Evolutionary conservation across 2,113 vertebrate genomes (phyloP).

Genomic region (Butorides virescens): DNA sequence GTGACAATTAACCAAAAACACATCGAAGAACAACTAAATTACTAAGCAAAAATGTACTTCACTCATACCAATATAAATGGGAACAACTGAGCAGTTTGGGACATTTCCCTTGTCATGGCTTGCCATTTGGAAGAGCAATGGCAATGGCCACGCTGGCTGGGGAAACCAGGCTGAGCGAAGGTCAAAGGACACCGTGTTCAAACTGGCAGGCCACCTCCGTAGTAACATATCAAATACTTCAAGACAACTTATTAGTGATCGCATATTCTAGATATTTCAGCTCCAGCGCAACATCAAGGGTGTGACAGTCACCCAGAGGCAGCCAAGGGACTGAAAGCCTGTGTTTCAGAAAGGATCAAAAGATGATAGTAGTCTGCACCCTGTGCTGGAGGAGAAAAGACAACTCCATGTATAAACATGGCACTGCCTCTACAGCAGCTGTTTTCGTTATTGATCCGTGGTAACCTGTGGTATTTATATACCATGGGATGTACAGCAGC

Average conservation of each 20-base stretch:
- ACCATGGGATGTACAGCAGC: background rate
- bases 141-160: background rate
- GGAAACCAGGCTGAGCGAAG: background rate
- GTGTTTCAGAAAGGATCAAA: background rate
- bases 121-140: background rate
- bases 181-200: background rate
- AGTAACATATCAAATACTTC: background rate
- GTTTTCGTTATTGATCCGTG: background rate
- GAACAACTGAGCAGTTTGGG: background rate
- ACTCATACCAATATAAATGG: background rate
- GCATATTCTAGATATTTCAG: background rate
- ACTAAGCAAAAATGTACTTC: background rate
- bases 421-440: background rate
- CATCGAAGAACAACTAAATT: background rate
- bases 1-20: background rate
- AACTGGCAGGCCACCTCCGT: background rate
- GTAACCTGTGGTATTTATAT: background rate
- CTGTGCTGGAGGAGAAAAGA: background rate
- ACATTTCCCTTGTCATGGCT: background rate
- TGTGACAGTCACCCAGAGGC: background rate
- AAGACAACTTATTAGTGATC: background rate
- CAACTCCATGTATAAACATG: background rate
- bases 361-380: background rate
- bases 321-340: background rate
- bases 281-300: background rate